Percentiles rank a stretch among this genome's conserved stretches.
phyloP scores from a whole-genome alignment of 2,113 vertebrate species.

The Heloderma charlesbogerti region DNA sequence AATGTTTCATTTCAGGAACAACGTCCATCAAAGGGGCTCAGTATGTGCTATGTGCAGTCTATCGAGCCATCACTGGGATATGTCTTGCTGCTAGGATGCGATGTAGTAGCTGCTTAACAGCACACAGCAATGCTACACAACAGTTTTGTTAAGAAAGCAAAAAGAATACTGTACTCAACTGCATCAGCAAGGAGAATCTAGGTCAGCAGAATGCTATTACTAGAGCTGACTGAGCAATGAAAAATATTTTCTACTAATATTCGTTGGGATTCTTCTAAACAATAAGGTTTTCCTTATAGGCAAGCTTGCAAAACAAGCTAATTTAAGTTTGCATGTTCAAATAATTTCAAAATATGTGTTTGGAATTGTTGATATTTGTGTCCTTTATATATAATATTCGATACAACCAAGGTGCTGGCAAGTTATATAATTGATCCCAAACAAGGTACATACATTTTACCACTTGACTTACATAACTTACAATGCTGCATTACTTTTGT shows the following conservation, averaged over 20 bases:
- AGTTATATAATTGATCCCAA: slow-evolving; percentile 31
- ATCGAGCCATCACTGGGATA: background rate
- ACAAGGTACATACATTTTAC: slow-evolving; percentile 30
- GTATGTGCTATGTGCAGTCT: background rate
- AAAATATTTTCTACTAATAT: slow-evolving; percentile 19
- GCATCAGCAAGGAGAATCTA: slow-evolving; percentile 44
- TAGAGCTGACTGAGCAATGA: slow-evolving; percentile 35
- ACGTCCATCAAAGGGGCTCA: background rate
- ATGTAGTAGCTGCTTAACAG: slow-evolving; percentile 6
- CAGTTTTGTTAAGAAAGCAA: slow-evolving; percentile 4
- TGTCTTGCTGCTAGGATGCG: slow-evolving; percentile 31
- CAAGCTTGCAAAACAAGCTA: slow-evolving; percentile 5
- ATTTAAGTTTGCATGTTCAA: slow-evolving; percentile 39
- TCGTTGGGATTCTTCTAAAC: slow-evolving; percentile 29
- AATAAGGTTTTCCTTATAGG: slow-evolving; percentile 18
- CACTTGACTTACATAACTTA: slow-evolving; percentile 39
- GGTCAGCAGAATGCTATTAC: slow-evolving; percentile 45
- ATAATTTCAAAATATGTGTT: slow-evolving; percentile 27
- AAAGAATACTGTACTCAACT: slow-evolving; percentile 37
- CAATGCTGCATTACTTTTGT: slow-evolving; percentile 40
- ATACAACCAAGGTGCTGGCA: slow-evolving; percentile 35
- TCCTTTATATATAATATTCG: background rate
- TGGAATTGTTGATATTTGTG: slow-evolving; percentile 20
- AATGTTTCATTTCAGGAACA: background rate
- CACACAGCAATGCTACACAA: background rate